Base-by-base conservation (phyloP, 2,113 vertebrate genomes). In the Atractosteus spatula region DNA sequence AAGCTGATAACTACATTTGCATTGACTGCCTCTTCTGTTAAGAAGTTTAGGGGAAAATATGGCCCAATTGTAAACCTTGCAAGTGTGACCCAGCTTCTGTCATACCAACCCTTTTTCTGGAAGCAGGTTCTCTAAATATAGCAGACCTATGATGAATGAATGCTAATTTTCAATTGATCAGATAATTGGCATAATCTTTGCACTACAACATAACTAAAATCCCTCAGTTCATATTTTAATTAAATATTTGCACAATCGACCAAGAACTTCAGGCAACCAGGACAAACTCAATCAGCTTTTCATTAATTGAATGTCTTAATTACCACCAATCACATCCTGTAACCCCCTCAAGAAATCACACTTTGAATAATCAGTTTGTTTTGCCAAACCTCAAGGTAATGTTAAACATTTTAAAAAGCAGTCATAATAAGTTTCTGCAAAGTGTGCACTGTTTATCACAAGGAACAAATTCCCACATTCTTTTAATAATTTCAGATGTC, bases 221-320 rank as follows among this genome's bases (percentile, higher is more conserved):
- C 10, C 47, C 47, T 51, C 47, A 51, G 5, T 10, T 51, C 47
- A 7, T 63, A 3, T 41, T 63, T 63, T 63, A 16, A 63, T 63
- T 63, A 63, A 63, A 17, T 29, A 16, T n/a, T 54, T 17, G 43
- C 75, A 70, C 71, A 69, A 82, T 83, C 84, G 79, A 86, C 78
- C 74, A 75, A 79, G 69, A 76, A 70, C 73, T 72, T 76, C 72
- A 79, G 78, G 80, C 78, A 76, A 73, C 63, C 62, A 63, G 73
- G 14, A 69, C 73, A 81, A 64, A 77, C 86, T 87, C 78, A 85
- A 86, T 88, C 84, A 81, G 79, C 61, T 16, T 82, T 83, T 83
- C 66, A 82, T 86, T 83, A 71, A 78, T 70, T 68, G 81, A 76
- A 76, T 47, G 41, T 42, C 81, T 79, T 84, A 86, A 87, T 86